A percentile compares a stretch with the other conserved stretches of the same genome.
These are phyloP conservation scores for Anableps anableps DNA, from an alignment of 2,797 vertebrate species.

Conservation along the genomic window DNA sequence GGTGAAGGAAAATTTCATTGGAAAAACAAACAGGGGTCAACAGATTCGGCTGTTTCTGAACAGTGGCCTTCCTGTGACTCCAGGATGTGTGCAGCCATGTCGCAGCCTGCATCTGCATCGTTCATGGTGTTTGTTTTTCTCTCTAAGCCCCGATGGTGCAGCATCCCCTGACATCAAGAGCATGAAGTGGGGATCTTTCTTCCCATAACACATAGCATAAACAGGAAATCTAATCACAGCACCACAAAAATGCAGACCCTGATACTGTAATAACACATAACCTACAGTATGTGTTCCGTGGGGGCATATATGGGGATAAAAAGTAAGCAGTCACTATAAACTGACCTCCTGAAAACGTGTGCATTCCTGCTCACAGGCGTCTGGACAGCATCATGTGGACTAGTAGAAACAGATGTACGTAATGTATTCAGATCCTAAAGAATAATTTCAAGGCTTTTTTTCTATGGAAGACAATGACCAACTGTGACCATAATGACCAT, in stretches of 20 bases:
- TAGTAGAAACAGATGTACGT: slow-evolving; percentile 73
- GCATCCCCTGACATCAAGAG: slow-evolving; percentile 24
- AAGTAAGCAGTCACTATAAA: slow-evolving; percentile 50
- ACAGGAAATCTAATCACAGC: slow-evolving; percentile 76
- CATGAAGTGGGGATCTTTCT: slow-evolving; percentile 54
- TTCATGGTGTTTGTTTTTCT: slow-evolving; percentile 57
- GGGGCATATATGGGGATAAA: slow-evolving; percentile 35
- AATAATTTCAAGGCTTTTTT: slow-evolving; percentile 24
- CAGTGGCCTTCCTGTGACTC: slow-evolving; percentile 32
- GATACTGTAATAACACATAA: slow-evolving; percentile 62
- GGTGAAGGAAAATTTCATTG: neutral
- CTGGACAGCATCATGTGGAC: slow-evolving; percentile 57
- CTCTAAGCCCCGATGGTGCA: slow-evolving; percentile 35
- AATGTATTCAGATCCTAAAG: slow-evolving; percentile 40
- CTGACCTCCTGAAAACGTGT: slow-evolving; percentile 56
- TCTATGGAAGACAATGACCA: slow-evolving; percentile 31
- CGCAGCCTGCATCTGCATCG: slow-evolving; percentile 20
- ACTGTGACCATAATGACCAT: slow-evolving; percentile 25
- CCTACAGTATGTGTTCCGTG: slow-evolving; percentile 43
- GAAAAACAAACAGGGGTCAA: slow-evolving; percentile 46
- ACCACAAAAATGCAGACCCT: slow-evolving; percentile 52
- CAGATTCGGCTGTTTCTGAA: slow-evolving; percentile 27
- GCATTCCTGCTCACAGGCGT: slow-evolving; percentile 69
- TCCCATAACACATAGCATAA: slow-evolving; percentile 58
- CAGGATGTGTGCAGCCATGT: slow-evolving; percentile 4